phyloP scores from a whole-genome alignment of 2,113 vertebrate genomes.

The Brienomyrus longianalis region DNA sequence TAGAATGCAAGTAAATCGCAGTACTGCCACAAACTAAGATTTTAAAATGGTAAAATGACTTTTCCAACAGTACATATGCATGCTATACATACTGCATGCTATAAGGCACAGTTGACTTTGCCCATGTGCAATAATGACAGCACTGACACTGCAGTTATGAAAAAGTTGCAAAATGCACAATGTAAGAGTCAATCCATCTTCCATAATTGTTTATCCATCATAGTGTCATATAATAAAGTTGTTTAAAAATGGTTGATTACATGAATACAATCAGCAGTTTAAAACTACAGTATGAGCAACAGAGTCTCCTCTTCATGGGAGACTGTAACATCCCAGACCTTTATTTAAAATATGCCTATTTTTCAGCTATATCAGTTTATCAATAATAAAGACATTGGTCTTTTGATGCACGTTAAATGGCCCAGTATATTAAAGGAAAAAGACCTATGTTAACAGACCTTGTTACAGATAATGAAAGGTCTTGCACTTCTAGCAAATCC shows the following conservation, averaged over 20 bases:
- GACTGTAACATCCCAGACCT: neutral
- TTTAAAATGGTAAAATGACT: neutral
- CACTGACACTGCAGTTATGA: neutral
- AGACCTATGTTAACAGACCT: neutral
- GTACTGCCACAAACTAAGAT: neutral
- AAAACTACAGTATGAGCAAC: neutral
- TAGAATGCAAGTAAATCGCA: neutral
- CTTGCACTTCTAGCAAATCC: neutral
- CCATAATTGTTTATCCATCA: neutral
- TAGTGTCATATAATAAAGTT: neutral
- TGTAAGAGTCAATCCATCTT: neutral
- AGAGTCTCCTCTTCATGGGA: neutral
- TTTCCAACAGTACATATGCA: neutral
- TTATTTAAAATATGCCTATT: neutral
- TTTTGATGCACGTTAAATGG: neutral
- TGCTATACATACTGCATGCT: neutral
- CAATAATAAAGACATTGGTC: neutral
- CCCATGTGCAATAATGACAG: neutral
- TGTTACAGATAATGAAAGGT: neutral
- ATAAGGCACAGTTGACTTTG: neutral
- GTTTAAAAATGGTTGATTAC: neutral
- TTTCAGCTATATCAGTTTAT: neutral
- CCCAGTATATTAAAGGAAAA: no score
- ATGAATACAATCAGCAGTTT: neutral
- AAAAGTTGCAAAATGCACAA: neutral